Evolutionary conservation across 1,140 invertebrate genomes (phyloP), one percentile per base, ranked within the genome.

Genomic region (Colletes latitarsis): DNA sequence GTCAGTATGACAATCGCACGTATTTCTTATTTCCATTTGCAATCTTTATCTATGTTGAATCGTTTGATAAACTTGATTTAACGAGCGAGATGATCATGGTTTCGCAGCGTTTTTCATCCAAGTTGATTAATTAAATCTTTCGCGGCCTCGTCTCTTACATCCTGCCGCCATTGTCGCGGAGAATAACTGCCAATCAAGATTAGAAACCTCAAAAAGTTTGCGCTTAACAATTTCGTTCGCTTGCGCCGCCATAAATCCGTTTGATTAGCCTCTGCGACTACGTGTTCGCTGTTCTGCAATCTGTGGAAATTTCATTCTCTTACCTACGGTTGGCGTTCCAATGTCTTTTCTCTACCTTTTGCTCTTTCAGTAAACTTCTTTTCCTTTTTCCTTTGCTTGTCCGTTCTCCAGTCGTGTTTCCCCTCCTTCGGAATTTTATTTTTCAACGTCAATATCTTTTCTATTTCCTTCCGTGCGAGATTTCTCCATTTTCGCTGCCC

Each of bases 161-260:
- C 10, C 8, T 12, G 49, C 49, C 49, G 49, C 49, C 49, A 12
- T 63, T 63, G 60, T 63, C 60, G 14, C 30, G 30, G 15, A 41
- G 60, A 19, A 46, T 17, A 39, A 19, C 46, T 49, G 64, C 43
- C 64, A 49, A 10, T 67, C 64, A 49, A 49, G 64, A 67, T 67
- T 67, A 67, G 64, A 67, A 67, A 67, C 64, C 64, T 46, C 64
- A 17, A 17, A 63, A 63, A 63, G 64, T 52, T 52, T 41, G 17
- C 64, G 39, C 12, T 14, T 49, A 9, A 8, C 49, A 49, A 8
- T 49, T 49, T 41, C 9, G 64, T 66, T n/a, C 64, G 4, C 60
- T 63, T 4, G 15, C 30, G 30, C 30, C 30, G 15, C 30, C 60
- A 63, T 63, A 63, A 63, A 63, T 63, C 60, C 60, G 30, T 63